Conservation (phyloP, 2,888 invertebrate genomes). For the Conchocele bisecta region DNA sequence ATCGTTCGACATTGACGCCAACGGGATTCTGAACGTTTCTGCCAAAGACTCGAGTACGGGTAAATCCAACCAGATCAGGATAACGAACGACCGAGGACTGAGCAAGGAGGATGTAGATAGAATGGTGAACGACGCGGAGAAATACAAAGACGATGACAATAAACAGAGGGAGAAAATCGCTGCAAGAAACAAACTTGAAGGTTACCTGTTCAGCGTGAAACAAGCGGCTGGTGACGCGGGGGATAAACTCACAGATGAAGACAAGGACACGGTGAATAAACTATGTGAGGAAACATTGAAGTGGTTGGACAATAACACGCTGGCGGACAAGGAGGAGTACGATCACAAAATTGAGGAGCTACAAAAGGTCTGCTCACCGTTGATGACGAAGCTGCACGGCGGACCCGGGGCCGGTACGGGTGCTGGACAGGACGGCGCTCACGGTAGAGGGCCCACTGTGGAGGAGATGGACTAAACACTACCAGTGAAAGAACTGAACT, state of each 20-base stretch:
- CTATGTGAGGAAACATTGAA: conserved; percentile 85
- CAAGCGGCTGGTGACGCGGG: conserved; percentile 85
- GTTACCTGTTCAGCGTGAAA: conserved; percentile 82
- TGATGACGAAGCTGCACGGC: conserved; percentile 86
- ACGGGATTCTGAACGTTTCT: conserved; percentile 87
- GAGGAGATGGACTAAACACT: conserved; percentile 86
- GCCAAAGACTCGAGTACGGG: conserved; percentile 89
- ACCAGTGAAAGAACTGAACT: too few species aligned
- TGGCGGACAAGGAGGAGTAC: conserved; percentile 89
- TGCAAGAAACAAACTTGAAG: conserved; percentile 76
- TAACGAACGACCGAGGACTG: conserved; percentile 93
- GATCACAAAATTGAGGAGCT: conserved; percentile 90
- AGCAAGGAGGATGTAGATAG: conserved; percentile 94
- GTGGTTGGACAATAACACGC: conserved; percentile 91
- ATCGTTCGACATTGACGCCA: conserved; percentile 93
- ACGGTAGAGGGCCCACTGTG: conserved; percentile 84
- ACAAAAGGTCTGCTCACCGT: conserved; percentile 89
- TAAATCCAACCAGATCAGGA: conserved; percentile 91
- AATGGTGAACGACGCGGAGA: conserved; percentile 83
- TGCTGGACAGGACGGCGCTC: conserved; percentile 58
- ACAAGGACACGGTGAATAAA: conserved; percentile 87
- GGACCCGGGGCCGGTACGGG: conserved; percentile 60
- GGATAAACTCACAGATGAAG: conserved; percentile 85
- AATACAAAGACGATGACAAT: conserved; percentile 79
- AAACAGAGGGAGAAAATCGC: conserved; percentile 75